Base-by-base conservation (phyloP, 2,888 invertebrate species). In the Diplazon laetatorius region DNA sequence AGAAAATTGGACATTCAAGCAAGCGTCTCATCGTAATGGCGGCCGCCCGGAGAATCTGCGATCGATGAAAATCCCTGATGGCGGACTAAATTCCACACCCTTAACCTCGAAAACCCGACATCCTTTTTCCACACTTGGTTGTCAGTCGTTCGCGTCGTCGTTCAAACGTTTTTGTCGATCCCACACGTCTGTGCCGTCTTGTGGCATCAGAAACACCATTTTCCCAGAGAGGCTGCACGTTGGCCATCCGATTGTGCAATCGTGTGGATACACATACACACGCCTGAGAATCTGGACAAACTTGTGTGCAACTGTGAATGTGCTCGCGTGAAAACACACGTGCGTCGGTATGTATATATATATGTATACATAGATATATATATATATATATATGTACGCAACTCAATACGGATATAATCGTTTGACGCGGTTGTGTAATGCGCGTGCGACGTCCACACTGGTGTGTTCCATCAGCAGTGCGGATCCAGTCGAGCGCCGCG, bases 341-440 rank as follows among this genome's bases (percentile, higher is more conserved):
- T n/a, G n/a, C n/a, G n/a, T n/a, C n/a, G n/a, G n/a, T n/a, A n/a
- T n/a, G n/a, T 44, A 14, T 35, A 30, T 16, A 42, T 65, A 52
- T 3, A 16, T 39, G 35, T 46, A 35, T 5, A 30, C 4, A 30
- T 5, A 30, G 6, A 30, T 5, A 66, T 16, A 42, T 4, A 25
- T 10, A 22, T 25, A 37, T 20, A 12, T 55, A 16, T 16, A 18
- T 39, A 1, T 55, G 57, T 55, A 83, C 83, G 82, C 83, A 81
- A 82, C 82, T 80, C 85, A 85, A 86, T 86, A 83, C 86, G 87
- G 84, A 85, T 82, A 84, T 86, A 85, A 86, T 87, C 87, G 85
- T 85, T 86, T 72, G 82, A 76, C 84, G 84, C 76, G 75, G 84
- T 86, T 85, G 85, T 87, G 83, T 82, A 86, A 87, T 82, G 76